These are phyloP conservation scores for Poeciliopsis prolifica DNA, from an alignment of 2,113 vertebrate genomes.

Conservation along the genomic window DNA sequence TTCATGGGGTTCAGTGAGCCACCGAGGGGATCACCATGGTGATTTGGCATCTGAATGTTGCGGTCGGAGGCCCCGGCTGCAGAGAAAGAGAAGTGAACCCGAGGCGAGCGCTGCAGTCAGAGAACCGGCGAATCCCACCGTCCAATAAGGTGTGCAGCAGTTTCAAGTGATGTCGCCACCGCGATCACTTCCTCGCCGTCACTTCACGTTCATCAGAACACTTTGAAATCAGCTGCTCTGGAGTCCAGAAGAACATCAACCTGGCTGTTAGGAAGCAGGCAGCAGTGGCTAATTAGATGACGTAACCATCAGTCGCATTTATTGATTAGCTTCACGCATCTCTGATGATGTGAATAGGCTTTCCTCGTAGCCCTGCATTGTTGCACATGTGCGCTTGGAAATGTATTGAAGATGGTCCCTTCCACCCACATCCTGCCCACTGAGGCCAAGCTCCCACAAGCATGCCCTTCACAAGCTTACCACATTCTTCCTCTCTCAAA, in stretches of 20 bases:
- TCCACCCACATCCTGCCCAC: slow-evolving; percentile 70
- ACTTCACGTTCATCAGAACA: background rate
- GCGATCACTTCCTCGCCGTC: background rate
- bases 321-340: slow-evolving; percentile 19
- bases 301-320: slow-evolving; percentile 20
- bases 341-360: background rate
- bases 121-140: slow-evolving; percentile 53
- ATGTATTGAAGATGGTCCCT: slow-evolving; percentile 21
- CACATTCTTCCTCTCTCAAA: slow-evolving; percentile 56
- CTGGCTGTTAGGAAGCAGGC: slow-evolving; percentile 21
- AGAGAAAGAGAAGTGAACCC: slow-evolving; percentile 69
- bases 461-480: slow-evolving; percentile 51
- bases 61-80: slow-evolving; percentile 77
- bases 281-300: slow-evolving; percentile 16
- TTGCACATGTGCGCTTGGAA: background rate
- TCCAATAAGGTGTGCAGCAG: slow-evolving; percentile 27
- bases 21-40: slow-evolving; percentile 80
- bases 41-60: slow-evolving; percentile 80
- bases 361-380: slow-evolving; percentile 34
- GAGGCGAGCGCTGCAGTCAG: slow-evolving; percentile 41
- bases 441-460: slow-evolving; percentile 57
- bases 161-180: background rate
- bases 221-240: slow-evolving; percentile 2
- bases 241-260: slow-evolving; percentile 9
- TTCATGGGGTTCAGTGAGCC: slow-evolving; percentile 75